Conservation (phyloP, 1,140 invertebrate species). For the Phocides pigmalion region DNA sequence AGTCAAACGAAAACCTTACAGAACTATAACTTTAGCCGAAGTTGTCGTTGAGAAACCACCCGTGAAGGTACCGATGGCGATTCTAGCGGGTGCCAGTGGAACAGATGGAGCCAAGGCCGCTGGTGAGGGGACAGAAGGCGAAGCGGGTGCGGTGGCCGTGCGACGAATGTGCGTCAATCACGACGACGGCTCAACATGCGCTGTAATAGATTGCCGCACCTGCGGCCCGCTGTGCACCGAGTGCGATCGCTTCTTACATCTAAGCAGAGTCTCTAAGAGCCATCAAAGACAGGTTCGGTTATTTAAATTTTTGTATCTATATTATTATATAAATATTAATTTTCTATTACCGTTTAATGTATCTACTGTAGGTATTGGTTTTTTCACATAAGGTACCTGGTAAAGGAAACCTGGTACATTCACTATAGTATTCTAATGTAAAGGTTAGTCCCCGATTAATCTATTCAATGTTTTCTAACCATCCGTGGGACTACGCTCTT, state of each 20-base stretch:
- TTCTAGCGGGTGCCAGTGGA: not conserved
- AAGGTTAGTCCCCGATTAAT: no score
- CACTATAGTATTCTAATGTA: no score
- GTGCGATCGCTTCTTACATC: slow-evolving; percentile 97
- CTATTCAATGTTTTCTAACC: no score
- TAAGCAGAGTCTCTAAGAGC: slow-evolving; percentile 93
- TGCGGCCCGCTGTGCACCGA: slow-evolving; percentile 98
- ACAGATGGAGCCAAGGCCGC: not conserved
- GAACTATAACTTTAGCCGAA: slow-evolving; percentile 16
- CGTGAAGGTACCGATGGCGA: not conserved
- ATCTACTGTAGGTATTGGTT: no score
- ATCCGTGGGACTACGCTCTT: no score
- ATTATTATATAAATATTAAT: not conserved
- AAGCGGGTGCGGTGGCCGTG: slow-evolving; percentile 32
- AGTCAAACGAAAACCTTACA: slow-evolving; percentile 12
- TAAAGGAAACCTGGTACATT: no score
- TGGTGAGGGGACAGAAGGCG: not conserved
- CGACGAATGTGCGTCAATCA: slow-evolving; percentile 93
- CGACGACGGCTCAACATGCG: slow-evolving; percentile 97
- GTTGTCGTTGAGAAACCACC: slow-evolving; percentile 20
- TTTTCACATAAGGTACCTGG: no score
- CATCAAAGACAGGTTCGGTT: slow-evolving; percentile 92
- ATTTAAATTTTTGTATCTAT: slow-evolving; percentile 3
- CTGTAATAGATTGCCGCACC: slow-evolving; percentile 95
- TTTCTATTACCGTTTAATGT: no score